Evolutionary conservation across 2,888 invertebrate species (phyloP).

Genomic region (Dastarcus helophoroides): DNA sequence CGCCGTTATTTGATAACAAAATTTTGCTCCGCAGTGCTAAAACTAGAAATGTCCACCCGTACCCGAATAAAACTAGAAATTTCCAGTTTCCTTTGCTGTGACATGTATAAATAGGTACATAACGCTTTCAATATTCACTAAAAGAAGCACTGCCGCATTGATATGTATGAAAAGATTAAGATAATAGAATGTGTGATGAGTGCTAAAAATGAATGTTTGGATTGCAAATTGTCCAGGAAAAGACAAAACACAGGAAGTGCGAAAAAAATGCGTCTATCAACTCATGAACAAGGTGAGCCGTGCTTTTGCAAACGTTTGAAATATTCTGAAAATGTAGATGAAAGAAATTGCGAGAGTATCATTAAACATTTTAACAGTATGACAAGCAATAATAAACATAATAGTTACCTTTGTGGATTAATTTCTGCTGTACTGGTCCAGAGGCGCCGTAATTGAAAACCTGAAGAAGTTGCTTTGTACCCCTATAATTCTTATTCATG

Average conservation of each 20-base stretch:
- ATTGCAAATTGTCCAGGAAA: conserved; percentile 1
- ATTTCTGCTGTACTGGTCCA: conserved; percentile 1
- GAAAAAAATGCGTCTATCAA: conserved; percentile 1
- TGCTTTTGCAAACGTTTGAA: conserved; percentile 1
- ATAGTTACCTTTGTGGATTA: conserved; percentile 1
- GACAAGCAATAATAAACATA: conserved; percentile 1
- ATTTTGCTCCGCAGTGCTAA: background rate
- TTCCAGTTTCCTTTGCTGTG: background rate
- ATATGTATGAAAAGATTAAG: conserved; percentile 1
- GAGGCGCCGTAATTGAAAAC: conserved; percentile 2
- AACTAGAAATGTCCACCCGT: conserved; percentile 2
- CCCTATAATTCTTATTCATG: background rate
- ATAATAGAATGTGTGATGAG: background rate
- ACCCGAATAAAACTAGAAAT: conserved; percentile 1
- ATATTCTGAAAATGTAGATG: conserved; percentile 1
- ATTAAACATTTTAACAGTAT: background rate
- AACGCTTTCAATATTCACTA: background rate
- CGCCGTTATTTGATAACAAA: background rate
- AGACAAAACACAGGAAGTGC: too few species aligned
- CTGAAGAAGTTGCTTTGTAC: conserved; percentile 1
- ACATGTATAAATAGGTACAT: too few species aligned
- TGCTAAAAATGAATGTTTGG: conserved; percentile 1
- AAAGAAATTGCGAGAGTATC: background rate
- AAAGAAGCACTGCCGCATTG: too few species aligned
- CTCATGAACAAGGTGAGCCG: conserved; percentile 2